Percentiles rank a stretch among this genome's conserved stretches.
These are phyloP conservation scores for Trichonephila inaurata DNA, from an alignment of 1,140 invertebrate genomes.

Conservation along the genomic window DNA sequence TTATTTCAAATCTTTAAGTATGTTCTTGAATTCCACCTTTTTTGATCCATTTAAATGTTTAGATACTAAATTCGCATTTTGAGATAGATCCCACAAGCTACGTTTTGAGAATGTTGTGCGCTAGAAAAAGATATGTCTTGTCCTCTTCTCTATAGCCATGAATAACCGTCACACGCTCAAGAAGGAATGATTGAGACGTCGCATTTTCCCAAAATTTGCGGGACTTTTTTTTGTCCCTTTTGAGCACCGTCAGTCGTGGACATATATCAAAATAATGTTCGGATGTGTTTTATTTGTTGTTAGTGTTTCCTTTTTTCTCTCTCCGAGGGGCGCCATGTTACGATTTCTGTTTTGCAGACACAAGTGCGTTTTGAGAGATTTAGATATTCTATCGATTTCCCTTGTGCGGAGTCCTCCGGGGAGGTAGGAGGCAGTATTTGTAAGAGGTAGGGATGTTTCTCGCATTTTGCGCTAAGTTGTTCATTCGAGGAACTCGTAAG, in stretches of 20 bases:
- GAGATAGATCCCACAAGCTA: slow-evolving; percentile 23
- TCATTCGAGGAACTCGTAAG: not conserved
- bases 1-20: no score
- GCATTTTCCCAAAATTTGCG: slow-evolving; percentile 20
- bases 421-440: not conserved
- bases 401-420: not conserved
- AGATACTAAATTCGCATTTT: not conserved
- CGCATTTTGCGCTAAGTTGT: not conserved
- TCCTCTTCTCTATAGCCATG: slow-evolving; percentile 6
- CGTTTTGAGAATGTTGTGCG: slow-evolving; percentile 6
- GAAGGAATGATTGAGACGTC: slow-evolving; percentile 41
- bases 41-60: slow-evolving; percentile 10
- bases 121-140: slow-evolving; percentile 41
- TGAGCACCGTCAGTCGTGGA: slow-evolving; percentile 45
- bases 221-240: not conserved
- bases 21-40: not conserved
- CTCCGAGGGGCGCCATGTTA: not conserved
- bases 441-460: slow-evolving; percentile 28
- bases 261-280: slow-evolving; percentile 52
- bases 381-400: slow-evolving; percentile 36
- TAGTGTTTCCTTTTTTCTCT: not conserved
- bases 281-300: slow-evolving; percentile 36
- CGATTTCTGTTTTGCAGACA: slow-evolving; percentile 11
- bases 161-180: slow-evolving; percentile 39
- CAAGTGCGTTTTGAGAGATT: slow-evolving; percentile 27